These are phyloP conservation scores for Neogobius melanostomus DNA, from an alignment of 2,113 vertebrate genomes.

Conservation along the genomic window DNA sequence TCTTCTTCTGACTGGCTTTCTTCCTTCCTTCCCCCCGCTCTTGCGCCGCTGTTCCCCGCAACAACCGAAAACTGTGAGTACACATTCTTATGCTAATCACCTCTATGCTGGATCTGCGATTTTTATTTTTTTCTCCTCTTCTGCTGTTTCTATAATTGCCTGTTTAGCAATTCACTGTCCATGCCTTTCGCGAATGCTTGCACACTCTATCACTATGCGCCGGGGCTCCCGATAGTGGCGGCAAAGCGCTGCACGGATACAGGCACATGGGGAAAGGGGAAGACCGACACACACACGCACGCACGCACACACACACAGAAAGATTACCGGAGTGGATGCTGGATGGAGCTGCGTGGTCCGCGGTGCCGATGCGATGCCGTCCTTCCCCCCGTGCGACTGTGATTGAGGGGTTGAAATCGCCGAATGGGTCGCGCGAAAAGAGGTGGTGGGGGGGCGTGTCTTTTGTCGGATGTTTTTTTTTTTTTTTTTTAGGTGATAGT, in stretches of 20 bases:
- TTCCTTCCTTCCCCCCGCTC: conserved; percentile 1
- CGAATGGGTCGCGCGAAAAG: conserved; percentile 43
- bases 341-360: neutral
- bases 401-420: conserved; percentile 49
- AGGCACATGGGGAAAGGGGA: neutral
- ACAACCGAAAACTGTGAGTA: conserved; percentile 7
- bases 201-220: neutral
- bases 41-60: neutral
- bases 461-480: conserved; percentile 11
- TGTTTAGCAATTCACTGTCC: neutral
- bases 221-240: neutral
- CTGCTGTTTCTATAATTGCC: neutral
- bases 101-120: neutral
- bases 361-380: conserved; percentile 32
- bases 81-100: neutral
- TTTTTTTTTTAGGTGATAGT: conserved; percentile 59
- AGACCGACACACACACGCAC: no score
- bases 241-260: neutral
- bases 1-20: neutral
- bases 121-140: neutral
- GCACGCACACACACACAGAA: no score
- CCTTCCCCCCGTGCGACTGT: conserved; percentile 51
- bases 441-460: conserved; percentile 60
- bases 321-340: neutral
- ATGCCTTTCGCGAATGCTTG: neutral